Evolutionary conservation across 2,113 vertebrate genomes (phyloP).

Genomic region (Manacus vitellinus): DNA sequence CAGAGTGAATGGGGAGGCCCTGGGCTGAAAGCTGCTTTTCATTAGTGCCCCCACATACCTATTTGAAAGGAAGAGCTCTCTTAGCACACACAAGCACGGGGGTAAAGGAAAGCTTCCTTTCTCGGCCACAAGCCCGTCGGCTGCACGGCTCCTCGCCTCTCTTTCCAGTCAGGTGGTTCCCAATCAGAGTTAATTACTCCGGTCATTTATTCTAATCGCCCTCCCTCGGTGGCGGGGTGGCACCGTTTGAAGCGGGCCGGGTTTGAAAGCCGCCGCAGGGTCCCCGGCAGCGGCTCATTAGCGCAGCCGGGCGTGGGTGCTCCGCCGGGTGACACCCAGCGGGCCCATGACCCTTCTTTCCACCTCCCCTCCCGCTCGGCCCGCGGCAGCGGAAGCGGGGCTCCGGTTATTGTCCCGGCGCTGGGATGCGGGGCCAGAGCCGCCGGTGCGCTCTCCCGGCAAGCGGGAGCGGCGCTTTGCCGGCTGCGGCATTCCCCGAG

Average conservation of each 20-base stretch:
- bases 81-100: constrained; percentile 61
- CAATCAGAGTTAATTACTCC: constrained; percentile 83
- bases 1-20: constrained; percentile 75
- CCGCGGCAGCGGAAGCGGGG: neutral
- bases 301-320: constrained; percentile 46
- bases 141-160: constrained; percentile 78
- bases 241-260: constrained; percentile 73
- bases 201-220: constrained; percentile 86
- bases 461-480: neutral
- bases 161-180: constrained; percentile 81
- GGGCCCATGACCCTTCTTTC: constrained; percentile 62
- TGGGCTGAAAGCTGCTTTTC: constrained; percentile 80
- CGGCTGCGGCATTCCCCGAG: neutral
- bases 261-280: constrained; percentile 79
- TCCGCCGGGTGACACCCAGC: constrained; percentile 28
- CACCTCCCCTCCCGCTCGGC: constrained; percentile 50
- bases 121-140: constrained; percentile 63
- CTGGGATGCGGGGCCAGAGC: too few relatives aligned
- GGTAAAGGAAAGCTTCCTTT: constrained; percentile 69
- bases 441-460: neutral
- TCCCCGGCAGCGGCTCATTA: constrained; percentile 77
- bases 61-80: constrained; percentile 74
- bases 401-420: accelerated
- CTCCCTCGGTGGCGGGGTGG: constrained; percentile 72
- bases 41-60: constrained; percentile 77